A percentile compares a stretch with the other conserved stretches of the same genome.
These are phyloP conservation scores for Chrysocyon brachyurus DNA, from an alignment of 2,797 vertebrate species.

Conservation along the genomic window DNA sequence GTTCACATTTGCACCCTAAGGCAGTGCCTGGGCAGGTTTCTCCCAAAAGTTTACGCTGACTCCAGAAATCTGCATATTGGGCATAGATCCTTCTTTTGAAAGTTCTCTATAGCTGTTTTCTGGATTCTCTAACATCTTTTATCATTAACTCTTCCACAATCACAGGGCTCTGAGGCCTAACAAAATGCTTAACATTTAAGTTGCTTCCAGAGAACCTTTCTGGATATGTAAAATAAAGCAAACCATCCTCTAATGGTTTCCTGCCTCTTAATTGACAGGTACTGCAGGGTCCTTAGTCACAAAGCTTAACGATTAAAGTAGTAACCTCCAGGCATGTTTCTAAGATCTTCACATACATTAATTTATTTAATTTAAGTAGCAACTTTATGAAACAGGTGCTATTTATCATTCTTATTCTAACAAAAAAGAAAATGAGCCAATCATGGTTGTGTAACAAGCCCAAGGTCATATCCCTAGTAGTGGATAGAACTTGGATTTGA, in stretches of 20 bases:
- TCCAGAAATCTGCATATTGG: neutral
- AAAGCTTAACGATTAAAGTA: neutral
- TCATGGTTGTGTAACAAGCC: neutral
- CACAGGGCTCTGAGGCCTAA: neutral
- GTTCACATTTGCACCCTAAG: neutral
- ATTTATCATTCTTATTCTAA: constrained; percentile 3
- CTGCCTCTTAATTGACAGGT: neutral
- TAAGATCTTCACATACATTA: neutral
- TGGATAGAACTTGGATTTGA: neutral
- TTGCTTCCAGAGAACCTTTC: neutral
- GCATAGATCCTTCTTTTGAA: neutral
- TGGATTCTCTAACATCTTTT: neutral
- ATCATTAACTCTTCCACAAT: neutral
- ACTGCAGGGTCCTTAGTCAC: neutral
- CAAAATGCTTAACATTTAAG: neutral
- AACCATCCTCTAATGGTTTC: neutral
- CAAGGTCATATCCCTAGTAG: neutral
- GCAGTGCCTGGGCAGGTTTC: neutral
- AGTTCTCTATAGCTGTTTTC: neutral
- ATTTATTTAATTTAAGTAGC: neutral
- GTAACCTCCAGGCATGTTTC: neutral
- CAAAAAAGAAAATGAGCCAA: neutral
- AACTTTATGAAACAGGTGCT: neutral
- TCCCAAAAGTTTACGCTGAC: neutral
- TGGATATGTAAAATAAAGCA: neutral